phyloP scores from a whole-genome alignment of 1,140 invertebrate genomes.

The Cydia fagiglandana region DNA sequence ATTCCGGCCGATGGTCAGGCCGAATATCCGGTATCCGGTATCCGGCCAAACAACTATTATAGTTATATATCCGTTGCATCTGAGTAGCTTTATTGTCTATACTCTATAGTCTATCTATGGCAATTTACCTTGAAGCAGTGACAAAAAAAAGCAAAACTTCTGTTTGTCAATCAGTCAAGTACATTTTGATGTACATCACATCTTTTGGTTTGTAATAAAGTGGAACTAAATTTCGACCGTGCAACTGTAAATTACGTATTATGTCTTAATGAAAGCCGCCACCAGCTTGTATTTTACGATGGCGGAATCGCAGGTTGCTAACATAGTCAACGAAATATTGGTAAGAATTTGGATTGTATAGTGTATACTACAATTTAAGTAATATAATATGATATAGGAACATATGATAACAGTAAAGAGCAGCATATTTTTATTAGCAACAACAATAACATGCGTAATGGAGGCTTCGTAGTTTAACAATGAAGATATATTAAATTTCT shows the following conservation, averaged over 20 bases:
- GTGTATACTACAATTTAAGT: neutral
- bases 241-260: constrained; percentile 23
- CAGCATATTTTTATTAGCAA: neutral
- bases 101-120: too few species aligned
- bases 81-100: neutral
- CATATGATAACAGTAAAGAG: neutral
- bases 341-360: constrained; percentile 71
- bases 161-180: neutral
- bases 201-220: neutral
- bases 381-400: neutral
- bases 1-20: too few species aligned
- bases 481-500: neutral
- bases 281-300: constrained; percentile 58
- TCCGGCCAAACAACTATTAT: too few species aligned
- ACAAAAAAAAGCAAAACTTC: neutral
- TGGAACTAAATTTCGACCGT: constrained; percentile 14
- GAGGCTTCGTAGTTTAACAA: neutral
- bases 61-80: too few species aligned
- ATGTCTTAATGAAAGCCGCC: constrained; percentile 31
- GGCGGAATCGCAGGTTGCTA: constrained; percentile 81
- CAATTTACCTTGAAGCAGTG: neutral
- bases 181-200: neutral
- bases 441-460: neutral
- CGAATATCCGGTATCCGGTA: too few species aligned
- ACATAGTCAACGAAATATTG: constrained; percentile 84